Evolutionary conservation across 2,888 invertebrate genomes (phyloP), one percentile per base, ranked within the genome.

Genomic region (Eristalis tenax): DNA sequence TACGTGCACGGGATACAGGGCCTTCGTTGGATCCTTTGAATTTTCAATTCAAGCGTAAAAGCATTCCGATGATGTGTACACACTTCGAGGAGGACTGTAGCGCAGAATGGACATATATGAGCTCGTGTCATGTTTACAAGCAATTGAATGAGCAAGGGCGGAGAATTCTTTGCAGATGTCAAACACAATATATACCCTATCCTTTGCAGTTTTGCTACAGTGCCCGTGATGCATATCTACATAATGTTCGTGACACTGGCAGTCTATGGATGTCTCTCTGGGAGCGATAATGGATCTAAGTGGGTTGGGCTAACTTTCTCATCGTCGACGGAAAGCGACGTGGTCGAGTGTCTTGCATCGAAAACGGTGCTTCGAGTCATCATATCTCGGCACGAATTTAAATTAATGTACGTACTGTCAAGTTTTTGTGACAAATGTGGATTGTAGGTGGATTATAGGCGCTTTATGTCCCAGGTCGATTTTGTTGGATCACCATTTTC

Each of bases 31-130:
- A 73, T 77, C 66, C 59, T 77, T 82, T 43, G 63, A 63, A 77
- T 82, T 82, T 85, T 38, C 73, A 73, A 82, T 85, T 73, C 68
- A 77, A 85, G 68, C 68, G 57, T 77, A 59, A 85, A 77, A 77
- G 69, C 43, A 82, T 77, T 77, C n/a, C 57, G 15, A 28, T 71
- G 61, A 75, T 59, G 65, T 69, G 69, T 50, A 66, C 57, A 59
- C 68, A 23, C 59, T 26, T 28, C 56, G 22, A 59, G 66, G 22
- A 59, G 66, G 50, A 80, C 66, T 75, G 70, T 28, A 13, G 63
- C 26, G 22, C 22, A 18, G 50, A 26, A 68, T 50, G 59, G 26
- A 59, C 26, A 18, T 15, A 59, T 26, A 23, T n/a, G 26, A 23
- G 59, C 26, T 23, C 59, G 59, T 59, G 59, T 59, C 50, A 50